Conservation (phyloP, 1,140 invertebrate species). For the Drosophila subobscura region DNA sequence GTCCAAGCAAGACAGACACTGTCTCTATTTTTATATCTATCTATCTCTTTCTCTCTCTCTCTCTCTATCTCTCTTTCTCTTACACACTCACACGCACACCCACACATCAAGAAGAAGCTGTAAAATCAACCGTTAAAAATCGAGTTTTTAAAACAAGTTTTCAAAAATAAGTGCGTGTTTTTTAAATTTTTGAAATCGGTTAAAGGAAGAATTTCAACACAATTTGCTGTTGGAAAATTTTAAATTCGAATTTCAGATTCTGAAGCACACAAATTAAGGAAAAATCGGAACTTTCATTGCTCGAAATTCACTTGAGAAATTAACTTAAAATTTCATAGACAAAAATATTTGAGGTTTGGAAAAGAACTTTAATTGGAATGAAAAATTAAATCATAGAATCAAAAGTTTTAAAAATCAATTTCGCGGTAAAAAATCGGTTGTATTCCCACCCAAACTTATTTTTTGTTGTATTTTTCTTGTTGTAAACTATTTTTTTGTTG, state of each 20-base stretch:
- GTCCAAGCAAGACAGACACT: slow-evolving; percentile 30
- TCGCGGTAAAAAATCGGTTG: not conserved
- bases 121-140: slow-evolving; percentile 33
- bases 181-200: not conserved
- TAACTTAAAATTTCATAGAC: too few species aligned
- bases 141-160: slow-evolving; percentile 13
- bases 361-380: too few species aligned
- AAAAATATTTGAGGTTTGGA: too few species aligned
- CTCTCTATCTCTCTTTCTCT: too few species aligned
- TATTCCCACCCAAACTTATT: not conserved
- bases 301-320: too few species aligned
- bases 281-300: too few species aligned
- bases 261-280: too few species aligned
- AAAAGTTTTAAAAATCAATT: not conserved
- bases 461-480: slow-evolving; percentile 1
- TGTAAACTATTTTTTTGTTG: slow-evolving; percentile 18
- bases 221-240: too few species aligned
- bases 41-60: too few species aligned
- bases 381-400: not conserved
- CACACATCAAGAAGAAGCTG: not conserved
- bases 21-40: too few species aligned
- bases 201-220: too few species aligned
- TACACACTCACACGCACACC: slow-evolving; percentile 15
- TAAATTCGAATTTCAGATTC: too few species aligned
- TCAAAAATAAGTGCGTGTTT: not conserved